Evolutionary conservation across 2,888 invertebrate species (phyloP).

Genomic region (Conomelus anceps): DNA sequence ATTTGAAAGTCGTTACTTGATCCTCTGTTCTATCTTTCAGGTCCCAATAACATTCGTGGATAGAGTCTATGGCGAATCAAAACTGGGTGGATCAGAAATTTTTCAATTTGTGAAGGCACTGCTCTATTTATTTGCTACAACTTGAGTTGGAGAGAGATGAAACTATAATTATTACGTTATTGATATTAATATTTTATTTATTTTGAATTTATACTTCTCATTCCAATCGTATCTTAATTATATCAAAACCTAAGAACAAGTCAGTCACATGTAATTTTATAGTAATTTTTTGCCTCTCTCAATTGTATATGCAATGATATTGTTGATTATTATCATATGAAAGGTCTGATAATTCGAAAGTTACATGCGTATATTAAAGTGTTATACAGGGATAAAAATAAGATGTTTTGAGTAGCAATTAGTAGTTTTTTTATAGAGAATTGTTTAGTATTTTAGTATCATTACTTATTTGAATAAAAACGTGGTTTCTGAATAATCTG

Average conservation of each 20-base stretch:
- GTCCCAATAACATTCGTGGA: constrained; percentile 97
- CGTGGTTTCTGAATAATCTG: too few relatives aligned
- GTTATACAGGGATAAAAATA: too few relatives aligned
- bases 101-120: constrained; percentile 85
- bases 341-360: too few relatives aligned
- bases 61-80: constrained; percentile 95
- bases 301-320: not conserved
- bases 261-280: not conserved
- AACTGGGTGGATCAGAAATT: constrained; percentile 92
- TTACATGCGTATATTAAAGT: too few relatives aligned
- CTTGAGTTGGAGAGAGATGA: not conserved
- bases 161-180: not conserved
- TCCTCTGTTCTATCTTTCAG: constrained; percentile 36
- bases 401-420: too few relatives aligned
- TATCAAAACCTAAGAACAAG: not conserved
- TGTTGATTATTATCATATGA: not conserved
- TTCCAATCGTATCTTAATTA: not conserved
- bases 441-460: too few relatives aligned
- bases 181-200: not conserved
- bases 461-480: too few relatives aligned
- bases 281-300: not conserved
- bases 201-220: not conserved
- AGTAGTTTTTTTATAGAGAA: too few relatives aligned
- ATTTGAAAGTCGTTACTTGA: too few relatives aligned
- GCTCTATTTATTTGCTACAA: constrained; percentile 71